Base-by-base conservation (phyloP, 2,888 invertebrate species). In the Entomobrya proxima region DNA sequence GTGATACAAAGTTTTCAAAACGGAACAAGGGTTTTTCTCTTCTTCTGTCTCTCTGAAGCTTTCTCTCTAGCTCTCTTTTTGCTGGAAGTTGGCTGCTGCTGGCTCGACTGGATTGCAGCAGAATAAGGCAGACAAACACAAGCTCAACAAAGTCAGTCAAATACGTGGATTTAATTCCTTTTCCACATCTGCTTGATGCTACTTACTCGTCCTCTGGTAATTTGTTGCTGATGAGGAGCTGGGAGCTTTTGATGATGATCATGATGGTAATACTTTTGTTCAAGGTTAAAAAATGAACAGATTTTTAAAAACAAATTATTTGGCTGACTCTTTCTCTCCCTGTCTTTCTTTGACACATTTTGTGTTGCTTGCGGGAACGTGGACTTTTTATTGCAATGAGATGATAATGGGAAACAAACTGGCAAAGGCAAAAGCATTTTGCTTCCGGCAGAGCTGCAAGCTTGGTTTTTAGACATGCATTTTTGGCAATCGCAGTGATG, bases 231-330 rank as follows among this genome's bases (percentile, higher is more conserved):
- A n/a, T n/a, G n/a, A n/a, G n/a, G n/a, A n/a, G n/a, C n/a, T n/a
- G n/a, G n/a, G n/a, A n/a, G n/a, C n/a, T n/a, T n/a, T n/a, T n/a
- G n/a, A n/a, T n/a, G n/a, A 21, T 11, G 5, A 6, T 55, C 55
- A 2, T 55, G 2, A 44, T 30, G 58, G 15, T n/a, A 32, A n/a
- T n/a, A n/a, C n/a, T n/a, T n/a, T n/a, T n/a, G 55, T 52, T 58
- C 30, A 2, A 32, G 58, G 30, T 58, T 15, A 30, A 58, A 58
- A 30, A 30, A 15, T 58, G 11, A 32, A 27, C 2, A 24, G 15
- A 50, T 24, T 75, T 9, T 76, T 76, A 55, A 55, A 76, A 55
- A 37, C 37, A 55, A 76, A 76, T 76, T 37, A 76, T 76, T 58
- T 76, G 6, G 21, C 15, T n/a, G 15, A 30, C 44, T 58, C 30